Evolutionary conservation across 92 coral and sea anemone genomes (phyloP).

Genomic region (Paramuricea clavata): DNA sequence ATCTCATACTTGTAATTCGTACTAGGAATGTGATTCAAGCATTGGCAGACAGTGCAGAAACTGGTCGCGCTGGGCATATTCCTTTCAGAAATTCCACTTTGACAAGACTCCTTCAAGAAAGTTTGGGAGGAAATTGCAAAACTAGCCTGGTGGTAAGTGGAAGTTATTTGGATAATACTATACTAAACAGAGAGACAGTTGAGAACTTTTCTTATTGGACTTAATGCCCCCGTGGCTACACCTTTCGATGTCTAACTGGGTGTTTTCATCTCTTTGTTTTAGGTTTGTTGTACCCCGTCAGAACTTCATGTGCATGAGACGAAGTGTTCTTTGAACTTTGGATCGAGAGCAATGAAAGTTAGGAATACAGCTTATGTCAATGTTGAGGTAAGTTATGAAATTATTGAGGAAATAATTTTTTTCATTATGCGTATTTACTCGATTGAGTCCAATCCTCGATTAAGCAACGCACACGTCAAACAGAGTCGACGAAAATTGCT

Average conservation of each 20-base stretch:
- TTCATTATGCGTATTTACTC: too few relatives aligned
- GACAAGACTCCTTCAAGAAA: slow-evolving; percentile 94
- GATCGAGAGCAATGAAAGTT: slow-evolving; percentile 98
- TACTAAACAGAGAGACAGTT: neutral
- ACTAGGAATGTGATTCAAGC: slow-evolving; percentile 96
- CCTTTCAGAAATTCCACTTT: slow-evolving; percentile 96
- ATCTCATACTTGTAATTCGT: neutral
- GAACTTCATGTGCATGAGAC: slow-evolving; percentile 92
- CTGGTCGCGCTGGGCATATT: slow-evolving; percentile 71
- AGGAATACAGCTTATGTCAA: slow-evolving; percentile 95
- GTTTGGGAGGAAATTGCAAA: slow-evolving; percentile 98
- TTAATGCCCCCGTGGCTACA: too few relatives aligned
- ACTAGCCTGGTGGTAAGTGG: slow-evolving; percentile 90
- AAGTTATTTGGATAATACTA: neutral
- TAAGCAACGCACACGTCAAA: too few relatives aligned
- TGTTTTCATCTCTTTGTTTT: neutral
- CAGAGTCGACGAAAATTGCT: too few relatives aligned
- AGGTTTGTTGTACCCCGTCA: slow-evolving; percentile 98
- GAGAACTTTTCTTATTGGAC: too few relatives aligned
- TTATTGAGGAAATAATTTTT: neutral
- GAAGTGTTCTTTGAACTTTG: slow-evolving; percentile 87
- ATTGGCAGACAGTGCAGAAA: slow-evolving; percentile 87
- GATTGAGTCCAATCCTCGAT: too few relatives aligned
- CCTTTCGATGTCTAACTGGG: neutral
- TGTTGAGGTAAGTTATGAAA: slow-evolving; percentile 77